Evolutionary conservation across 2,888 invertebrate genomes (phyloP).

Genomic region (Eupelmus urozonus): DNA sequence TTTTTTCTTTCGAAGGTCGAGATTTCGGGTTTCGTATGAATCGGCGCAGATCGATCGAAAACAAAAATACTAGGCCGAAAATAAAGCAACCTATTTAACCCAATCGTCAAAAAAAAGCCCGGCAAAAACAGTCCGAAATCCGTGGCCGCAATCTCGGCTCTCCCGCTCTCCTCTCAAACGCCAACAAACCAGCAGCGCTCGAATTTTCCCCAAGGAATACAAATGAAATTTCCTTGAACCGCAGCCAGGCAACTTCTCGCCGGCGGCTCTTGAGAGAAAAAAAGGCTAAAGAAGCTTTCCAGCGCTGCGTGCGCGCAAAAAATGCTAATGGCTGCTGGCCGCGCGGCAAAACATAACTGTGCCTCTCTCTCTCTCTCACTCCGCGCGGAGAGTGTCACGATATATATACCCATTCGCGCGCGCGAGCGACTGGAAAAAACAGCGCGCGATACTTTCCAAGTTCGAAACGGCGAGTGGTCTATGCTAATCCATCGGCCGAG

Average conservation of each 20-base stretch:
- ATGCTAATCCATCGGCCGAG: constrained; percentile 38
- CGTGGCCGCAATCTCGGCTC: background rate
- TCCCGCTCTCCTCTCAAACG: no score
- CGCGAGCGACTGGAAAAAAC: no score
- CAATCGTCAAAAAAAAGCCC: background rate
- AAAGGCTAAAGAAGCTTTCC: constrained; percentile 30
- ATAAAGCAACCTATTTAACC: background rate
- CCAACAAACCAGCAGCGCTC: no score
- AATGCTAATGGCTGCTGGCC: constrained; percentile 29
- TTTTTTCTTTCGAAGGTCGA: no score
- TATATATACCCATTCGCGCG: no score
- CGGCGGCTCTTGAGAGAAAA: background rate
- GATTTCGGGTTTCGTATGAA: no score
- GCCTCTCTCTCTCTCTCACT: no score
- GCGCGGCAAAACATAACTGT: constrained; percentile 19
- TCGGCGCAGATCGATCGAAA: no score
- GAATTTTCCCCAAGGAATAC: no score
- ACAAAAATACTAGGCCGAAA: background rate
- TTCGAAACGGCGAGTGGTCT: constrained; percentile 6
- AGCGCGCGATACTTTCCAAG: background rate
- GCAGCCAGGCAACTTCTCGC: background rate
- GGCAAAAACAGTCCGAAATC: background rate
- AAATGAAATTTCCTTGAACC: constrained; percentile 22
- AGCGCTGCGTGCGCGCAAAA: constrained; percentile 5
- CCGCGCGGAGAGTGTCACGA: constrained; percentile 2